These are phyloP conservation scores for Peromyscus leucopus DNA, from an alignment of 2,113 vertebrate species.

Conservation along the genomic window DNA sequence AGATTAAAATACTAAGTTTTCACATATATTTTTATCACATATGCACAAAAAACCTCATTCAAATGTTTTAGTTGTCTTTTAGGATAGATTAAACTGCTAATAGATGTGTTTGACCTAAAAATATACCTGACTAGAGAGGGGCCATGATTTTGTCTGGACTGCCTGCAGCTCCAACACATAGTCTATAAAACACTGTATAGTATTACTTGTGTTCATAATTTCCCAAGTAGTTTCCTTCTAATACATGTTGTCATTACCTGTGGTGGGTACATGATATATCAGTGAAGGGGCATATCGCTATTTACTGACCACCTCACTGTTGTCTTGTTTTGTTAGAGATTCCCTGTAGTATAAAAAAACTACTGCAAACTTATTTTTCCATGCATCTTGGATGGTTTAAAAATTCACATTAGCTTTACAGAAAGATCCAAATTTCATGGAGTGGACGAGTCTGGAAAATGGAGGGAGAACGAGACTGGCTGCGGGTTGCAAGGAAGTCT, in stretches of 20 bases:
- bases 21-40: not conserved
- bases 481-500: not conserved
- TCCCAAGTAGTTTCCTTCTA: not conserved
- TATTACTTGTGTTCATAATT: not conserved
- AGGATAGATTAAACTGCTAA: not conserved
- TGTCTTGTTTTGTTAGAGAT: not conserved
- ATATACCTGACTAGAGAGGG: not conserved
- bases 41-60: not conserved
- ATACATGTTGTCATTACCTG: not conserved
- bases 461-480: not conserved
- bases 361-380: not conserved
- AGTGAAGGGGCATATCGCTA: not conserved
- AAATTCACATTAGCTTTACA: not conserved
- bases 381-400: not conserved
- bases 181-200: not conserved
- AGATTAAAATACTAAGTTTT: not conserved
- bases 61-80: not conserved
- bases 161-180: not conserved
- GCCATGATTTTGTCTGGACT: not conserved
- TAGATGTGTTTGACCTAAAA: not conserved
- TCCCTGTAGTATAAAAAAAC: not conserved
- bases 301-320: not conserved
- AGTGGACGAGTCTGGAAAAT: not conserved
- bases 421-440: not conserved
- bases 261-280: too few species aligned